Evolutionary conservation across 2,113 vertebrate genomes (phyloP), one percentile per base, ranked within the genome.

Genomic region (Argyrosomus japonicus): DNA sequence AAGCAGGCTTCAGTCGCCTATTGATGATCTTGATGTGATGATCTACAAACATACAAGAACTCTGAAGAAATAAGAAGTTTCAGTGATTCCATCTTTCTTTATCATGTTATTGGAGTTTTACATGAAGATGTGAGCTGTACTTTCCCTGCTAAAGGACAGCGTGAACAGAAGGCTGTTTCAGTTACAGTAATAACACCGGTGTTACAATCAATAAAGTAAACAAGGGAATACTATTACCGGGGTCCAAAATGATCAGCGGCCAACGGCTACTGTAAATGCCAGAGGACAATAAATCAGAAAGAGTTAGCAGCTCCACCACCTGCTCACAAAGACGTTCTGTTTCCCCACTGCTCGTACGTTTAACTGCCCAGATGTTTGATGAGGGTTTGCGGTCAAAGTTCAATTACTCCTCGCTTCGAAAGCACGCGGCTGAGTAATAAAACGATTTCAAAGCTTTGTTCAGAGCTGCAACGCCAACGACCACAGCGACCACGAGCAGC

Each of bases 281-380:
- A 74, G 79, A 3, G 12, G 13, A 77, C 47, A 23, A 64, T 0
- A 80, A 64, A 54, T 50, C 68, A 25, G 18, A 0, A 0, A 6
- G 64, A 27, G 29, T 18, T 40, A 65, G 9, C 21, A 10, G 63
- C 68, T 32, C 19, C 61, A 67, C 13, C 53, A 67, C 54, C 18
- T 23, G 54, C 51, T 61, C 56, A 76, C 51, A 71, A 51, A 71
- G 43, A 12, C 50, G 15, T 13, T 58, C 45, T 69, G 67, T 65
- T 58, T n/a, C 51, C 48, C 48, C 7, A 18, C 32, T 5, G 62
- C 19, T 29, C 29, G 10, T 13, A 6, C 1, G 40, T 58, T 19
- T 36, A 62, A 74, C 68, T 43, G 50, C n/a, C n/a, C 18, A 51
- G 13, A 65, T 54, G 25, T 54, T 53, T 29, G 21, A 36, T 12